Percentiles rank a stretch among this genome's conserved stretches.
Evolutionary conservation across 1,140 invertebrate species (phyloP).

Genomic region (Aphelinus certus): DNA sequence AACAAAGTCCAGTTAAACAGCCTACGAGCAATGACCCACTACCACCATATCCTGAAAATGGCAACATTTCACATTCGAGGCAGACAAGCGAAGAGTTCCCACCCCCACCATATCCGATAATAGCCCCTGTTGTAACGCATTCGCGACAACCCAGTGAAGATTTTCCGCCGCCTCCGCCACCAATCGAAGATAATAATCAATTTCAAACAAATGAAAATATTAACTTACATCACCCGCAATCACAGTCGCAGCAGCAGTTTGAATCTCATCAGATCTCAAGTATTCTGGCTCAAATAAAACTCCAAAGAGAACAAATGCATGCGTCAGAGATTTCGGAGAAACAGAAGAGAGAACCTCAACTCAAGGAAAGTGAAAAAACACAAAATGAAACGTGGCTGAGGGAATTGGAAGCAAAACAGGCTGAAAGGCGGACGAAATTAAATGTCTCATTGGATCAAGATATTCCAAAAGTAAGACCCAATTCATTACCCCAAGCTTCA

Average conservation of each 20-base stretch:
- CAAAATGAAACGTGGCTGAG: slow-evolving; percentile 76
- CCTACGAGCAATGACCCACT: slow-evolving; percentile 48
- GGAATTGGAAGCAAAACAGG: slow-evolving; percentile 82
- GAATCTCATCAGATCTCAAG: slow-evolving; percentile 65
- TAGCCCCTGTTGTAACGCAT: slow-evolving; percentile 75
- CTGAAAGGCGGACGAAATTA: slow-evolving; percentile 71
- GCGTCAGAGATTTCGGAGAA: slow-evolving; percentile 61
- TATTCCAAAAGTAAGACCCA: slow-evolving; percentile 48
- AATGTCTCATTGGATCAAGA: slow-evolving; percentile 54
- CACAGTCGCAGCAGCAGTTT: slow-evolving; percentile 41
- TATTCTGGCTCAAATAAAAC: slow-evolving; percentile 78
- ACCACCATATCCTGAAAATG: slow-evolving; percentile 61
- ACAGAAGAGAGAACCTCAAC: slow-evolving; percentile 42
- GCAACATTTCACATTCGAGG: slow-evolving; percentile 57
- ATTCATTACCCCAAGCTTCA: slow-evolving; percentile 34
- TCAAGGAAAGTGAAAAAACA: slow-evolving; percentile 59
- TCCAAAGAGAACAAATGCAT: slow-evolving; percentile 78
- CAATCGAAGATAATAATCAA: slow-evolving; percentile 72
- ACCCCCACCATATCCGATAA: slow-evolving; percentile 79
- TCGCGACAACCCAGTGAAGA: slow-evolving; percentile 88
- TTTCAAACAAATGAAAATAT: slow-evolving; percentile 63
- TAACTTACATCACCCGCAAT: slow-evolving; percentile 41
- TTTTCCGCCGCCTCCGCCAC: slow-evolving; percentile 86
- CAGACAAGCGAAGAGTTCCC: slow-evolving; percentile 72
- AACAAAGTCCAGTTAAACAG: slow-evolving; percentile 74